Evolutionary conservation across 1,140 invertebrate species (phyloP), one percentile per base, ranked within the genome.

Genomic region (Pseudomyrmex dendroicus): DNA sequence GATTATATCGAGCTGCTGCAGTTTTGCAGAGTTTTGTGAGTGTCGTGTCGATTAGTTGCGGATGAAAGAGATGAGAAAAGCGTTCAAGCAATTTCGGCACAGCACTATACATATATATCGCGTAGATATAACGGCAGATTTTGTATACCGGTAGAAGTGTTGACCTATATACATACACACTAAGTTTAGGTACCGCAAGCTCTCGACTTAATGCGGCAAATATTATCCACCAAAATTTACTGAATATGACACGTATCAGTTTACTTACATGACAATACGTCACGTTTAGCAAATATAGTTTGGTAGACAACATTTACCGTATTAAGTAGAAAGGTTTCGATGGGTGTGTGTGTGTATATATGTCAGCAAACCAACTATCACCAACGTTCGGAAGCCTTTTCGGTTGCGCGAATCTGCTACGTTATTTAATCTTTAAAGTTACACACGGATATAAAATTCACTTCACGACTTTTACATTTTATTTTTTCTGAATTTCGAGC

Each of bases 351-450:
- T 20, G 20, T 12, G 9, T 76, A 7, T 35, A 7, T 0, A 35
- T 35, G 35, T 35, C 15, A 25, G 12, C 17, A 17, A 50, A 17
- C 12, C 48, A 54, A 64, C 15, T 52, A 48, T 10, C 59, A 25
- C 44, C 20, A n/a, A 50, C 20, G 2, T 52, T n/a, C 12, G 63
- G 52, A 57, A 72, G 61, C 15, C 25, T 25, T 22, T 59, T n/a
- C 48, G 48, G 35, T 59, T 61, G 64, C 54, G 59, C 54, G 59
- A 70, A 59, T 78, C 20, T 52, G 48, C 15, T 48, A 54, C 25
- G 22, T 72, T 35, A 35, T 7, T 35, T 35, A 35, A 35, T 35
- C 7, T 5, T 35, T 35, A 35, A 35, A 35, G 35, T 35, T 35
- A 35, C 35, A 35, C 1, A 35, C 35, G 5, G 35, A n/a, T 35